phyloP scores from a whole-genome alignment of 2,113 vertebrate species.

The Tricholaema leucomelas region DNA sequence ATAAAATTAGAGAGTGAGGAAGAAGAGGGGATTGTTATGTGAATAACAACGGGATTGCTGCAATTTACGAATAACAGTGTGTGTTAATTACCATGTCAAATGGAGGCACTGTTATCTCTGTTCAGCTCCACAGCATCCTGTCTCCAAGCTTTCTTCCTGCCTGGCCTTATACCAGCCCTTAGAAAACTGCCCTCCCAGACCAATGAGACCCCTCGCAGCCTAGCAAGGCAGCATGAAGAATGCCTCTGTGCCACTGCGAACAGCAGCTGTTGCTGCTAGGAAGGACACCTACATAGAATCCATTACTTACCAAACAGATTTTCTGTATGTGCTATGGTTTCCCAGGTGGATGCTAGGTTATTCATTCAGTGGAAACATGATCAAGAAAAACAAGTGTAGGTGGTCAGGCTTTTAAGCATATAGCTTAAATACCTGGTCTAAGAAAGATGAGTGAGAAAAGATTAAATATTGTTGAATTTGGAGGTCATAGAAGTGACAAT shows the following conservation, averaged over 20 bases:
- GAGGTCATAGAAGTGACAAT: conserved; percentile 1
- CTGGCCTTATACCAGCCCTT: neutral
- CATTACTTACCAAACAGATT: neutral
- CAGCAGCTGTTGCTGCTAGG: neutral
- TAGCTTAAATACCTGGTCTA: neutral
- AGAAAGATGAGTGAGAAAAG: neutral
- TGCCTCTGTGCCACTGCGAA: neutral
- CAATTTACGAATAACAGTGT: neutral
- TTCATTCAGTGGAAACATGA: neutral
- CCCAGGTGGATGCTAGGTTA: neutral
- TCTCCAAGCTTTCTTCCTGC: neutral
- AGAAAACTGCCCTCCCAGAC: neutral
- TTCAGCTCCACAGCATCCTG: neutral
- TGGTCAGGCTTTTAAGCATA: neutral
- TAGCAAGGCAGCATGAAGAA: neutral
- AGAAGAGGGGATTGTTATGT: neutral
- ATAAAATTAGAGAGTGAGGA: neutral
- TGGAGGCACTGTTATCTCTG: neutral
- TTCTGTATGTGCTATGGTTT: neutral
- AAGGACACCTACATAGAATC: neutral
- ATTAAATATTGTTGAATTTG: conserved; percentile 8
- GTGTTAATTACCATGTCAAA: neutral
- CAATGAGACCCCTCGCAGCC: neutral
- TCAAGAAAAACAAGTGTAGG: neutral
- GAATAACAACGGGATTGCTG: neutral